These are phyloP conservation scores for Elegia similella DNA, from an alignment of 2,888 invertebrate genomes.

Conservation along the genomic window DNA sequence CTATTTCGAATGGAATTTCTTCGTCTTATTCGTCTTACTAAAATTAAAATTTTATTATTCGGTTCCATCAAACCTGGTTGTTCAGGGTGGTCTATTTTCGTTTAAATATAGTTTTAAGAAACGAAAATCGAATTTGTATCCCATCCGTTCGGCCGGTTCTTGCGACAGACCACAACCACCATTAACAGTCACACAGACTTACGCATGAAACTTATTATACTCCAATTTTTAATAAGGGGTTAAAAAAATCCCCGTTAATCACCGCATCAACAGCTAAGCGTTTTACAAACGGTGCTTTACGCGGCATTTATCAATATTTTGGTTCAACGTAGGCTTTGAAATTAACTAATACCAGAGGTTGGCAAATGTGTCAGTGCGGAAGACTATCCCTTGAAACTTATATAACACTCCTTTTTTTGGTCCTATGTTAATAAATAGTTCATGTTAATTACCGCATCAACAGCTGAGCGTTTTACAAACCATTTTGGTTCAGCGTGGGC, in stretches of 20 bases:
- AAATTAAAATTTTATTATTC: no score
- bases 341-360: slow-evolving; percentile 48
- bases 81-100: no score
- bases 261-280: neutral
- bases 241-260: neutral
- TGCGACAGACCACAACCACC: no score
- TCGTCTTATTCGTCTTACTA: no score
- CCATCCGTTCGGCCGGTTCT: no score
- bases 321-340: slow-evolving; percentile 39
- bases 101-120: no score
- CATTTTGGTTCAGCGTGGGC: slow-evolving; percentile 33
- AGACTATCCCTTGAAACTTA: neutral
- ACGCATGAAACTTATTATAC: neutral
- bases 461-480: slow-evolving; percentile 5
- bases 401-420: neutral
- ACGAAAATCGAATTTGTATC: no score
- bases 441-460: neutral
- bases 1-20: no score
- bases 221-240: neutral
- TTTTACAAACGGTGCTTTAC: slow-evolving; percentile 13
- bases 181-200: no score
- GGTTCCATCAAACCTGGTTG: no score
- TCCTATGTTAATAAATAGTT: neutral
- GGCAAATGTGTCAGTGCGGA: slow-evolving; percentile 39
- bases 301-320: neutral